Evolutionary conservation across 2,113 vertebrate genomes (phyloP).

Genomic region (Sylvia atricapilla): DNA sequence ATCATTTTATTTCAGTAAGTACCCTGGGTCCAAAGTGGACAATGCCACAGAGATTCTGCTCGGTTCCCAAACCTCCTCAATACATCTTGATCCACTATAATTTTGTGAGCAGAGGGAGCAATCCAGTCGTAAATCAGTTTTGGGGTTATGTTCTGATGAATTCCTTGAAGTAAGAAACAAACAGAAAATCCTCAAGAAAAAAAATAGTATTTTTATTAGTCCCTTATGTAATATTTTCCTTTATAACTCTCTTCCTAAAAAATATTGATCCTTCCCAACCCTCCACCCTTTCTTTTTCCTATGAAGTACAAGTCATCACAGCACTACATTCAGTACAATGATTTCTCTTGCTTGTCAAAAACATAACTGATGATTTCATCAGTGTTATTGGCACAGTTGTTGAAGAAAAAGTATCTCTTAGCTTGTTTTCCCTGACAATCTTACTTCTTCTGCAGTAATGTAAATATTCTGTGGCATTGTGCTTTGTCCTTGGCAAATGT

Average conservation of each 20-base stretch:
- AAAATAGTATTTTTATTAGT: background rate
- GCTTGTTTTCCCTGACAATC: slow-evolving; percentile 9
- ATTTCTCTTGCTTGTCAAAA: background rate
- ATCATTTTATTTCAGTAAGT: background rate
- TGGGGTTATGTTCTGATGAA: background rate
- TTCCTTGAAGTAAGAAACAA: background rate
- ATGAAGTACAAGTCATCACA: background rate
- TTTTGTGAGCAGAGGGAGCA: background rate
- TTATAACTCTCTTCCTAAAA: background rate
- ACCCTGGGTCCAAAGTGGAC: background rate
- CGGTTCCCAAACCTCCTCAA: background rate
- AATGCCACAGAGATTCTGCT: background rate
- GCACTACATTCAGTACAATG: background rate
- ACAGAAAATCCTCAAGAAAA: background rate
- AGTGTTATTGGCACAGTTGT: background rate
- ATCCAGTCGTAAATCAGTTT: background rate
- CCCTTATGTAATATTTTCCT: background rate
- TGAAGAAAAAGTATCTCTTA: background rate
- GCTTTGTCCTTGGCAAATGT: background rate
- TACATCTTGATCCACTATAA: background rate
- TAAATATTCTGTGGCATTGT: background rate
- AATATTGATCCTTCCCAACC: background rate
- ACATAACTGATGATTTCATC: slow-evolving; percentile 34
- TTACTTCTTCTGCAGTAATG: background rate
- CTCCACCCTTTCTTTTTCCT: background rate